Base-by-base conservation (phyloP, 1,140 invertebrate species). In the Grapholita molesta region DNA sequence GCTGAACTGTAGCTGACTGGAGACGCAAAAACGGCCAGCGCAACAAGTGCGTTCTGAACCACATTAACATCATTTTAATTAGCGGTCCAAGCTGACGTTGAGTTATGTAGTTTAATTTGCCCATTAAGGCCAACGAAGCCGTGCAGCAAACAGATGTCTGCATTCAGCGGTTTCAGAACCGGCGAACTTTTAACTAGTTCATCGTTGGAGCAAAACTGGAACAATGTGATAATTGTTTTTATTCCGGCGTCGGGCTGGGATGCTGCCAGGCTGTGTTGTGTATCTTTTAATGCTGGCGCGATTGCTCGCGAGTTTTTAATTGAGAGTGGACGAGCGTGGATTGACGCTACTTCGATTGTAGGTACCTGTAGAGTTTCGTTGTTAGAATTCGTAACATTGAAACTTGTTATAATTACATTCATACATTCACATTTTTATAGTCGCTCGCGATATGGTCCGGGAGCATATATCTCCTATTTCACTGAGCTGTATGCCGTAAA, bases 171-270 rank as follows among this genome's bases (percentile, higher is more conserved):
- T 28, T 61, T 61, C 55, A 61, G 55, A 61, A 25, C 55, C 9
- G 55, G 24, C 24, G 33, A 42, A 66, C 23, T 66, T 38, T 66
- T 66, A 66, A 42, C 64, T 66, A 61, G 55, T 61, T 61, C 55
- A 61, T 25, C 55, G 55, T n/a, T 61, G 24, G 55, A 61, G 32
- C 55, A 61, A 30, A 61, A 61, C 28, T 61, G 55, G 55, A 28
- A 61, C 55, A 61, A 61, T 61, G 55, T 61, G 55, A 61, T 61
- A 61, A 61, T 61, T 61, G 55, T 61, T 61, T 61, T 61, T 25
- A 61, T 61, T 61, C 55, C 55, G 55, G 23, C 3, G 55, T 61
- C 11, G 55, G 42, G n/a, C 55, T 61, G 55, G 55, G 55, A 61
- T 61, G 55, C 25, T 61, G 55, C 24, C 55, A 61, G 55, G 55